A percentile compares a stretch with the other conserved stretches of the same genome.
phyloP scores from a whole-genome alignment of 1,140 invertebrate genomes.

The Chionoecetes opilio region DNA sequence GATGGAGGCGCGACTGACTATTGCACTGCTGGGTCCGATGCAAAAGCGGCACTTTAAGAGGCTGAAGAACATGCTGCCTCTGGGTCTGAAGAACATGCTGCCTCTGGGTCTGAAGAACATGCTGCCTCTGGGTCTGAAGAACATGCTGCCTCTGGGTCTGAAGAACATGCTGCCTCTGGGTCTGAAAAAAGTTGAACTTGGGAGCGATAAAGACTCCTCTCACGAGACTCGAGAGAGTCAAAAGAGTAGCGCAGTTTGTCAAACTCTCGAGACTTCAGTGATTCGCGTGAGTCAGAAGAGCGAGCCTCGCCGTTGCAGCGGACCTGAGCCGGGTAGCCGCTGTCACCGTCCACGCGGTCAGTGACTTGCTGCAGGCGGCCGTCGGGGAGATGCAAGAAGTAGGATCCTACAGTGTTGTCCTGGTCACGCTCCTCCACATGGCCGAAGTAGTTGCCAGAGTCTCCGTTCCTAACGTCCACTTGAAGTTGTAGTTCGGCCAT shows the following conservation, averaged over 20 bases:
- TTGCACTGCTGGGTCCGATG: too few relatives aligned
- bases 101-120: not conserved
- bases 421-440: conserved; percentile 40
- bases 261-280: not conserved
- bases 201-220: not conserved
- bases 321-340: conserved; percentile 21
- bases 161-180: not conserved
- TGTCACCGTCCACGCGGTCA: conserved; percentile 22
- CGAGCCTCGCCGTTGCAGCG: not conserved
- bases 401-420: conserved; percentile 32
- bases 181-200: not conserved
- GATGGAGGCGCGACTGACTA: too few relatives aligned
- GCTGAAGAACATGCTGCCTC: not conserved
- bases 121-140: not conserved
- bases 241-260: not conserved
- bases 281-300: not conserved
- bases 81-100: too few relatives aligned
- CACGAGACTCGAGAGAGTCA: not conserved
- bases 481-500: not conserved
- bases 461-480: not conserved
- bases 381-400: conserved; percentile 40
- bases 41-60: not conserved
- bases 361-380: conserved; percentile 12
- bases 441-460: conserved; percentile 38
- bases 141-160: not conserved